Evolutionary conservation across 2,888 invertebrate species (phyloP).

Genomic region (Minunthozetes semirufus): DNA sequence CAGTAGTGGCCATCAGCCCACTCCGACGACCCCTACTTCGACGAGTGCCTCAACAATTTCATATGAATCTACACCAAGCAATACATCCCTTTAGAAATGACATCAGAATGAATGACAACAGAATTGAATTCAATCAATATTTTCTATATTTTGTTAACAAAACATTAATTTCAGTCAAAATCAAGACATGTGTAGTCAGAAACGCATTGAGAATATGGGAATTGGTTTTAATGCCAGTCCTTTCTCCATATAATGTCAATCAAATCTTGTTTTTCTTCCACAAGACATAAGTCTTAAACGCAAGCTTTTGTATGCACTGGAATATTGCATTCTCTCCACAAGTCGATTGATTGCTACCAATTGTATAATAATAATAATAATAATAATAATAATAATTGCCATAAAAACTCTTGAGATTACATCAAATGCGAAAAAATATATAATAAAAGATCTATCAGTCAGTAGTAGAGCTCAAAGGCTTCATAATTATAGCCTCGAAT

Average conservation of each 20-base stretch:
- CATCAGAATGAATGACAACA: background rate
- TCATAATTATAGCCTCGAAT: no score
- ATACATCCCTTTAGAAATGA: constrained; percentile 8
- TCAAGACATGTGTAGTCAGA: background rate
- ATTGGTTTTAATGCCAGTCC: background rate
- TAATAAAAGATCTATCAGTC: no score
- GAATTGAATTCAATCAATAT: background rate
- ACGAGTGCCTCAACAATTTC: constrained; percentile 27
- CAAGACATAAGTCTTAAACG: background rate
- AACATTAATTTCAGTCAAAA: background rate
- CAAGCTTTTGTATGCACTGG: background rate
- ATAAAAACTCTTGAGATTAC: constrained; percentile 4
- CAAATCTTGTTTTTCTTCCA: background rate
- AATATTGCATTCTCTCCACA: no score
- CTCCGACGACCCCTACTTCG: background rate
- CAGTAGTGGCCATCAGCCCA: background rate
- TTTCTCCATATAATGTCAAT: background rate
- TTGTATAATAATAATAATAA: background rate
- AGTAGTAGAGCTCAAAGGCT: no score
- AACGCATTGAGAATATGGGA: background rate
- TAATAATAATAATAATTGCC: constrained; percentile 7
- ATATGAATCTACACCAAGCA: constrained; percentile 11
- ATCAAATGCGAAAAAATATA: background rate
- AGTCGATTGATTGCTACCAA: background rate
- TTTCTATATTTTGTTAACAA: background rate